Base-by-base conservation (phyloP, 2,113 vertebrate genomes). In the Chaetodon trifascialis region DNA sequence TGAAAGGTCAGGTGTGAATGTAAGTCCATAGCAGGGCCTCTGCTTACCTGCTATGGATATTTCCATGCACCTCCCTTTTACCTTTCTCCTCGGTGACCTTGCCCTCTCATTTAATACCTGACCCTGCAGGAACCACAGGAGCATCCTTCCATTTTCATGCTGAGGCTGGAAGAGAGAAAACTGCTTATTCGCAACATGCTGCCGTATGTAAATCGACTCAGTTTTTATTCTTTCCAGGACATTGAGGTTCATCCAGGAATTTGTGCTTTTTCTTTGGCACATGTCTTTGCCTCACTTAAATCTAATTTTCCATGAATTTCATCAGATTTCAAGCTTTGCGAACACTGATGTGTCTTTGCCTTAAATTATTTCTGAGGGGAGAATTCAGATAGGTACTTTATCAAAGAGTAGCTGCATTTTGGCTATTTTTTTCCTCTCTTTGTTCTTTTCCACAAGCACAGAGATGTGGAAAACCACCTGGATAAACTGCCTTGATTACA, bases 71-170 rank as follows among this genome's bases (percentile, higher is more conserved):
- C 62, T 54, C 36, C 15, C n/a, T 11, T 54, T 58, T 76, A 34
- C 19, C 23, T 54, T 76, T 36, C 75, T 73, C 47, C 44, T 74
- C 46, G n/a, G 10, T 68, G 70, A 87, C 76, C 82, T 84, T 89
- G 74, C 23, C 80, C 36, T 82, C 69, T 83, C 54, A 65, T 66
- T 89, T 74, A 70, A 38, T 38, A 58, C 14, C 17, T 46, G 62
- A 87, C 78, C 75, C 63, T 5, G 11, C 65, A 63, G 6, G 25
- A 67, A 19, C 11, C 55, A 23, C 36, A 46, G 55, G 7, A 65
- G 23, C 74, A 67, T 71, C 17, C 40, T 60, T 23, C 36, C n/a
- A 21, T 64, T 55, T 66, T 63, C 11, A 17, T 59, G 11, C 36
- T 47, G 11, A 75, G 0, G 49, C 5, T 44, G 40, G 49, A 10